Base-by-base conservation (phyloP, 92 coral and sea anemone genomes). In the Phenganax subtilis region DNA sequence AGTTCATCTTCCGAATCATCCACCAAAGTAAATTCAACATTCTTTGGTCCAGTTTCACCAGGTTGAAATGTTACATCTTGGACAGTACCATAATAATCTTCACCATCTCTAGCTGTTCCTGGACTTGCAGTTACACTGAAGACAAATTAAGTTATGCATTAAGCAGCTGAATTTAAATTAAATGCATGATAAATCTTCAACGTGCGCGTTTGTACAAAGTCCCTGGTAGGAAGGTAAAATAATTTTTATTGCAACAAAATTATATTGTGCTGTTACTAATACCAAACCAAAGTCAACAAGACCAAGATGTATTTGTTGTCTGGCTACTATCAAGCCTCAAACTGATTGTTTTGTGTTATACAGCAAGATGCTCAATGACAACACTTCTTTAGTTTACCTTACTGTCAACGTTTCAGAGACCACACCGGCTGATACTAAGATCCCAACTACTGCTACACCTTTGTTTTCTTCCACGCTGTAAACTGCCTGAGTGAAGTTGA, bases 381-480 rank as follows among this genome's bases (percentile, higher is more conserved):
- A 17, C 9, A 9, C 12, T 44, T 44, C 56, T 10, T 8, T 7
- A 20, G 3, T 65, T 0, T 75, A 75, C 80, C 80, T 28, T 55
- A 75, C 64, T 31, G 64, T 75, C 51, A 75, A 47, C 14, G 80
- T 65, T 55, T 30, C 57, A 27, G 44, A 55, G 4, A 57, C 80
- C 51, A 10, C 15, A 55, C 80, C 80, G 16, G 55, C 61, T 20
- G 80, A 16, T 54, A 75, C 80, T 0, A 6, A 30, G 57, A 75
- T 75, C 57, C 52, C 80, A 75, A 75, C 64, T 30, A 51, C 56
- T 10, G 64, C 80, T 0, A 12, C 29, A 55, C 63, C 67, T 53
- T 55, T 54, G 57, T 55, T 55, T 75, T 75, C 80, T 11, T 30
- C 57, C 53, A 75, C 80, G 80, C 28, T 75, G 80, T 75, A 75